These are phyloP conservation scores for Cordilura impudica DNA, from an alignment of 2,888 invertebrate genomes.

Conservation along the genomic window DNA sequence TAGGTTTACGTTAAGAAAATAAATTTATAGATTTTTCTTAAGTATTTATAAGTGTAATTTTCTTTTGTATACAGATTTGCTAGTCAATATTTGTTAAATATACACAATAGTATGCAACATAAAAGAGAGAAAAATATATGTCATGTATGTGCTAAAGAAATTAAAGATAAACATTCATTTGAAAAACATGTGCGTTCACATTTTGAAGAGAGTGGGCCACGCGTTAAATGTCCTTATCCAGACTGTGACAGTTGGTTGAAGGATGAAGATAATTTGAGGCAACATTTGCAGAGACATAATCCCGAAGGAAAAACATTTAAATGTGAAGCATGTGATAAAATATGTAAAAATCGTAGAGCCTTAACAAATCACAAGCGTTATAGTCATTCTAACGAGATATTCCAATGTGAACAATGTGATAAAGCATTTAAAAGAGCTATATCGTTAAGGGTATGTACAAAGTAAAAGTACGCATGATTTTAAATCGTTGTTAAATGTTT, in stretches of 20 bases:
- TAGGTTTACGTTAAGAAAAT: conserved; percentile 9
- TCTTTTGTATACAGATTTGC: conserved; percentile 68
- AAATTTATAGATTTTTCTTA: not conserved
- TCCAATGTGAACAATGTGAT: conserved; percentile 73
- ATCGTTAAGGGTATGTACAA: conserved; percentile 70
- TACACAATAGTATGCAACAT: conserved; percentile 71
- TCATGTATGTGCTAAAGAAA: conserved; percentile 76
- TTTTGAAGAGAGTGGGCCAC: conserved; percentile 73
- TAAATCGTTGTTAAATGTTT: not conserved
- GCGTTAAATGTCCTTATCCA: conserved; percentile 74
- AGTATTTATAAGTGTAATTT: not conserved
- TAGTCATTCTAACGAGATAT: conserved; percentile 72
- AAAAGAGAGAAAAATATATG: conserved; percentile 74
- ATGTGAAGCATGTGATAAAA: conserved; percentile 74
- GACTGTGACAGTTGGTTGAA: conserved; percentile 76
- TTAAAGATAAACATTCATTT: conserved; percentile 74
- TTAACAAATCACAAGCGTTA: conserved; percentile 75
- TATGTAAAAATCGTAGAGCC: conserved; percentile 74
- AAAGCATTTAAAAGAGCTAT: conserved; percentile 76
- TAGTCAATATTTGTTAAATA: conserved; percentile 69
- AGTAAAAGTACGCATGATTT: not conserved
- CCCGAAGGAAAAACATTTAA: conserved; percentile 63
- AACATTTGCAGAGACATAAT: conserved; percentile 73
- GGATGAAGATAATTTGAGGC: conserved; percentile 74
- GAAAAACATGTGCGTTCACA: conserved; percentile 75